These are phyloP conservation scores for Sesia apiformis DNA, from an alignment of 2,888 invertebrate genomes.

Conservation along the genomic window DNA sequence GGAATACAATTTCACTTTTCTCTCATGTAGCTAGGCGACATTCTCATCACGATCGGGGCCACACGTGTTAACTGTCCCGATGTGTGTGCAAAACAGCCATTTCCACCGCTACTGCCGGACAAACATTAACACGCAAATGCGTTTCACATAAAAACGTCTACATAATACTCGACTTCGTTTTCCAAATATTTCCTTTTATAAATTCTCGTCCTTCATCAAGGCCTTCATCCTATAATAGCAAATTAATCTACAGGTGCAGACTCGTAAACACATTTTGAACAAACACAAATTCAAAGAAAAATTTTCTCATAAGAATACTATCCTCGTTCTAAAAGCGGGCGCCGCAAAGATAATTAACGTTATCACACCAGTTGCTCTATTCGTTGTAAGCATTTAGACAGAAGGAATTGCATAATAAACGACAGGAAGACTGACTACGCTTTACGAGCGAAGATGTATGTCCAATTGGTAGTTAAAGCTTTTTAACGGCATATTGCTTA, in stretches of 20 bases:
- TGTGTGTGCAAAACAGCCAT: not conserved
- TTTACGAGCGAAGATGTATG: conserved; percentile 54
- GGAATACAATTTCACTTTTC: conserved; percentile 69
- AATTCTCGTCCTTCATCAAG: not conserved
- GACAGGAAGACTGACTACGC: conserved; percentile 43
- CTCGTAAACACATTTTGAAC: not conserved
- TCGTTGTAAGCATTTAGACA: conserved; percentile 26
- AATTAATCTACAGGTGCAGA: not conserved
- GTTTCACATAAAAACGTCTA: not conserved
- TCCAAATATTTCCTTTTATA: not conserved
- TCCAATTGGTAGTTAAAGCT: conserved; percentile 49
- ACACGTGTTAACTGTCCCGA: conserved; percentile 36
- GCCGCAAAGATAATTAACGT: conserved; percentile 6
- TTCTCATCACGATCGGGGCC: conserved; percentile 63
- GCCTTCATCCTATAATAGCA: not conserved
- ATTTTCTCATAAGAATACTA: not conserved
- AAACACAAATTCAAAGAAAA: not conserved
- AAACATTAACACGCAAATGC: not conserved
- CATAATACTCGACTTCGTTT: not conserved
- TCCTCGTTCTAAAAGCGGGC: not conserved
- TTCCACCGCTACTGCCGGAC: not conserved
- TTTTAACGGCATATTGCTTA: conserved; percentile 55
- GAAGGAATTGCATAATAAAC: conserved; percentile 42
- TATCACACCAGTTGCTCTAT: conserved; percentile 14
- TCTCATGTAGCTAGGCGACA: conserved; percentile 54